A percentile compares a stretch with the other conserved stretches of the same genome.
phyloP scores from a whole-genome alignment of 2,797 vertebrate genomes.

The Gobio occitaniae region DNA sequence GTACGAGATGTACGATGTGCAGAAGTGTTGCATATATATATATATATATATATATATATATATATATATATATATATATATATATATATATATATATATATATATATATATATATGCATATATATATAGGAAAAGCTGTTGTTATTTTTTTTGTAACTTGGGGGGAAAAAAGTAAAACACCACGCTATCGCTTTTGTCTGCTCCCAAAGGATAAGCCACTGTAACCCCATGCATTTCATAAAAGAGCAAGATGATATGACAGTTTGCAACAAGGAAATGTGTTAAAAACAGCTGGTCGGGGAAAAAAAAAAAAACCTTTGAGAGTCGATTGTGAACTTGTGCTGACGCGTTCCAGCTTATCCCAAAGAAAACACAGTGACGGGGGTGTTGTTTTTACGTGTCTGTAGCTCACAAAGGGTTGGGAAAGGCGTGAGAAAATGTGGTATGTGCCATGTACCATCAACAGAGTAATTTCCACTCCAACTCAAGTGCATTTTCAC shows the following conservation, averaged over 20 bases:
- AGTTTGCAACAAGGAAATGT: neutral
- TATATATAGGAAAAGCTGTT: neutral
- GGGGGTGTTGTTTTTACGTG: constrained; percentile 41
- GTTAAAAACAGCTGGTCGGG: constrained; percentile 5
- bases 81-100: no score
- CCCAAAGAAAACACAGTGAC: constrained; percentile 31
- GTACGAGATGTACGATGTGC: neutral
- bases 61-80: no score
- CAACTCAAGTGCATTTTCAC: neutral
- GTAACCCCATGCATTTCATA: neutral
- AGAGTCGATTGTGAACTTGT: constrained; percentile 4
- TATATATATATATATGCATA: no score
- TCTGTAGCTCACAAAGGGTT: constrained; percentile 28
- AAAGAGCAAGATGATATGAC: neutral
- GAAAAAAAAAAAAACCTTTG: neutral
- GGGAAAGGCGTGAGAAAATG: constrained; percentile 31
- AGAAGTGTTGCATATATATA: neutral
- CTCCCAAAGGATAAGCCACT: neutral
- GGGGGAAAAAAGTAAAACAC: neutral
- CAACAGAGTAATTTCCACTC: neutral
- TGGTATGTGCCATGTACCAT: constrained; percentile 4
- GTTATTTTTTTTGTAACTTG: neutral
- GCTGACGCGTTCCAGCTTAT: neutral
- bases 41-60: no score
- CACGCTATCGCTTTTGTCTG: neutral